Evolutionary conservation across 2,888 invertebrate genomes (phyloP).

Genomic region (Microplitis deprimator): DNA sequence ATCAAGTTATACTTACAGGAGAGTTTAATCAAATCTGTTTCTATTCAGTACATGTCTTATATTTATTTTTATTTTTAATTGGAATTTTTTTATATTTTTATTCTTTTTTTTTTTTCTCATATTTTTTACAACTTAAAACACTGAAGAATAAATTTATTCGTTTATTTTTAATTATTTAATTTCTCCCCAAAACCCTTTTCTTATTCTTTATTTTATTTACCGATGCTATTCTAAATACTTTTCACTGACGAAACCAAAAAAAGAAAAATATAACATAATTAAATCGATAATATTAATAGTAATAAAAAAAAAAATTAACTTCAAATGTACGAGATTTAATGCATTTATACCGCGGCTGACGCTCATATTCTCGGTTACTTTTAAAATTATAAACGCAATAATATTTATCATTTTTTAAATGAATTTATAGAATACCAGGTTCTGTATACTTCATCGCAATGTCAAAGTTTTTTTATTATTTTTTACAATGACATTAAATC

Average conservation of each 20-base stretch:
- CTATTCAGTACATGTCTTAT: constrained; percentile 14
- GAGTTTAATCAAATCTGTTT: not conserved
- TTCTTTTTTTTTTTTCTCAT: constrained; percentile 42
- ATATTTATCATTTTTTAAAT: not conserved
- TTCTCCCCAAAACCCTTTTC: constrained; percentile 25
- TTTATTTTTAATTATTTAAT: not conserved
- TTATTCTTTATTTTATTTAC: not conserved
- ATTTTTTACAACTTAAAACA: not conserved
- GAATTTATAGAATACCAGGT: not conserved
- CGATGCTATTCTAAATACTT: not conserved
- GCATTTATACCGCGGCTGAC: not conserved
- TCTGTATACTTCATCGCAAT: not conserved
- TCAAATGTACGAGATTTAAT: not conserved
- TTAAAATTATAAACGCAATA: not conserved
- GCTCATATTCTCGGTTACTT: not conserved
- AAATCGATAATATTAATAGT: not conserved
- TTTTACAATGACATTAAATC: not conserved
- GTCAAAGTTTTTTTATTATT: not conserved
- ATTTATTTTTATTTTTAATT: constrained; percentile 7
- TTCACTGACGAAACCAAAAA: constrained; percentile 24
- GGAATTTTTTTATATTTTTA: constrained; percentile 18
- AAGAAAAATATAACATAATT: constrained; percentile 22
- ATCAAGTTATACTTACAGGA: not conserved
- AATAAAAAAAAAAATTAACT: constrained; percentile 9
- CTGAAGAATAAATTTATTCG: not conserved